Evolutionary conservation across 2,888 invertebrate species (phyloP).

Genomic region (Dryobotodes eremita): DNA sequence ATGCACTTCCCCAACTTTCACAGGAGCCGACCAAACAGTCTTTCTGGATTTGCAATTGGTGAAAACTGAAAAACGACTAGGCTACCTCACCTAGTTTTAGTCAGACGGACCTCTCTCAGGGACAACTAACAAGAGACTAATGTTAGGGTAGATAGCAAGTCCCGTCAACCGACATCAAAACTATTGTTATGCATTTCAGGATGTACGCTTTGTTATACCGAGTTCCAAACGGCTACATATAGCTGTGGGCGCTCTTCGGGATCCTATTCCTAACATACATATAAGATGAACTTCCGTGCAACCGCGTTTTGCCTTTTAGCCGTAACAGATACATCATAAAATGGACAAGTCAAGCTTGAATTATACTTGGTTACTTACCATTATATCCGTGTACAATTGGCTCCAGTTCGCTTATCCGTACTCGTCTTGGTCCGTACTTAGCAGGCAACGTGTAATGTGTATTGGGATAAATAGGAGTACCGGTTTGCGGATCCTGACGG

Average conservation of each 20-base stretch:
- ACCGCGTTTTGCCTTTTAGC: background rate
- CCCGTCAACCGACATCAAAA: constrained; percentile 55
- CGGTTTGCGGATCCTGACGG: constrained; percentile 69
- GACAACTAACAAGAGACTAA: constrained; percentile 44
- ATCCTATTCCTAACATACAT: constrained; percentile 19
- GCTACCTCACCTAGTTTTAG: background rate
- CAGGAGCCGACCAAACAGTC: background rate
- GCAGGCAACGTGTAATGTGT: constrained; percentile 81
- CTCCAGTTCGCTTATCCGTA: constrained; percentile 85
- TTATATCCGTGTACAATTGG: constrained; percentile 84
- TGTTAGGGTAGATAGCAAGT: constrained; percentile 49
- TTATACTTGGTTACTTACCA: constrained; percentile 79
- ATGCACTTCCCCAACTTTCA: constrained; percentile 21
- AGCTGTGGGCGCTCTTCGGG: constrained; percentile 22
- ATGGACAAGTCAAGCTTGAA: constrained; percentile 17
- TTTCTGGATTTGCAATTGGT: background rate
- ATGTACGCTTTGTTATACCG: constrained; percentile 53
- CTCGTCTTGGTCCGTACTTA: constrained; percentile 82
- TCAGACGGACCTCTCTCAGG: constrained; percentile 29
- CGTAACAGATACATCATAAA: constrained; percentile 20
- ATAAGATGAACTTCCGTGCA: constrained; percentile 9
- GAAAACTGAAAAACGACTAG: constrained; percentile 2
- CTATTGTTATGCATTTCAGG: constrained; percentile 54
- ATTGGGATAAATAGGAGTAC: constrained; percentile 72
- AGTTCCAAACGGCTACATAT: constrained; percentile 23